Evolutionary conservation across 2,113 vertebrate species (phyloP), one percentile per base, ranked within the genome.

Genomic region (Pachyramphus minor): DNA sequence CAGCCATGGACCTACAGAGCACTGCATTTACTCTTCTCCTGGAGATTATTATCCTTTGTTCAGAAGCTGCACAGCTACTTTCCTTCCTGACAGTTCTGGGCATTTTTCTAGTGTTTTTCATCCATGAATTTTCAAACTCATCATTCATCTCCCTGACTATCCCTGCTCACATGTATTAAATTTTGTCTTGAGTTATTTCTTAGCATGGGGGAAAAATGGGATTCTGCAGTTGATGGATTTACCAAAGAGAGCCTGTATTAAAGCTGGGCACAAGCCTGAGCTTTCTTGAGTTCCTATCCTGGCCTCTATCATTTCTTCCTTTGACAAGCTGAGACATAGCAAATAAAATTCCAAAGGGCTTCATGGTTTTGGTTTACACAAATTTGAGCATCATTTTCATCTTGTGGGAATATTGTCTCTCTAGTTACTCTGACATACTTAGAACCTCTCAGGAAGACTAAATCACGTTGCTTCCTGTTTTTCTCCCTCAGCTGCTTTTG

Each of bases 121-220:
- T 90, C 87, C 42, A 22, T 39, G 85, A 52, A 35, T 88, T 91
- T 92, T 91, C 68, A 78, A 92, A 69, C 63, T 74, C 77, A 74
- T 78, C 56, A 53, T 91, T 95, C 58, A 88, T 84, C 75, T 90
- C 75, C 56, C 28, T 89, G 73, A 56, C 68, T 80, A 18, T 77
- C 60, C 47, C 35, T 68, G 5, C 49, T 91, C 67, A 56, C 21
- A 5, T 39, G 50, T 81, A 89, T 85, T 94, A 68, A 56, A n/a
- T 90, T 84, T 94, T 77, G 28, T 56, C 55, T 89, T 23, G 41
- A 64, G 75, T 91, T 89, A 82, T 88, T 96, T 91, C 79, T 73
- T 72, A 87, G 62, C 73, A 59, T 5, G 25, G 47, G 55, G 68
- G 22, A 66, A 66, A 95, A 96, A 93, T 56, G 27, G 37, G 30